Conservation (phyloP, 2,797 vertebrate species). For the Thripadectes ignobilis region DNA sequence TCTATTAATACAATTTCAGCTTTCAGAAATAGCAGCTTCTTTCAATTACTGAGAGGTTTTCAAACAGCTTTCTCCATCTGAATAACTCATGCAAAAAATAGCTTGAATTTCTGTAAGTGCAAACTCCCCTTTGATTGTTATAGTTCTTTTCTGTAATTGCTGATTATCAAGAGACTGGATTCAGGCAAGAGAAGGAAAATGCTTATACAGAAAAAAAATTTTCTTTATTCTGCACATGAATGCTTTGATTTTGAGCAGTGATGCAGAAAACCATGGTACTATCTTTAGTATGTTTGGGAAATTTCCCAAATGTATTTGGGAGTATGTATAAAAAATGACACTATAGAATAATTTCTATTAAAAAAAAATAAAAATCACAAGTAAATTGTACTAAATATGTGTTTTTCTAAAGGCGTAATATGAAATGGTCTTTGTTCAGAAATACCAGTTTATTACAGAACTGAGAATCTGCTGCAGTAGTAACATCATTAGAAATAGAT, state of each 20-base stretch:
- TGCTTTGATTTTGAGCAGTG: conserved; percentile 31
- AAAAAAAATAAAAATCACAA: neutral
- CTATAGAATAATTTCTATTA: neutral
- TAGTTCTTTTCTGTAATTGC: conserved; percentile 33
- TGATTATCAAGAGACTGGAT: conserved; percentile 19
- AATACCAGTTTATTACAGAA: neutral
- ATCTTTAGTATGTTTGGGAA: conserved; percentile 18
- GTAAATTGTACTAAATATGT: neutral
- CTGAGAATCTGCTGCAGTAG: neutral
- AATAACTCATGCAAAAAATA: conserved; percentile 28
- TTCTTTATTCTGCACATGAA: conserved; percentile 24
- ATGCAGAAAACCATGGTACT: neutral
- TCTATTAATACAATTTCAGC: neutral
- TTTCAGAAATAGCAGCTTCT: conserved; percentile 22
- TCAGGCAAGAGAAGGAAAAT: conserved; percentile 13
- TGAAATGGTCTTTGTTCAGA: neutral
- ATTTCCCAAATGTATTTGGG: neutral
- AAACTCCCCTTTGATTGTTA: conserved; percentile 33
- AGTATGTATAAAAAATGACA: neutral
- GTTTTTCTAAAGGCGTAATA: neutral
- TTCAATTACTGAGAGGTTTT: neutral
- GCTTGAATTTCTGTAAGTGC: neutral
- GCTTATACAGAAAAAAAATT: conserved; percentile 25
- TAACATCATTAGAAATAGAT: neutral
- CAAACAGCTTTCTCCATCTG: conserved; percentile 19